A percentile compares a stretch with the other conserved stretches of the same genome.
Conservation (phyloP, 2,888 invertebrate species). For the Drosophila meridionalis region DNA sequence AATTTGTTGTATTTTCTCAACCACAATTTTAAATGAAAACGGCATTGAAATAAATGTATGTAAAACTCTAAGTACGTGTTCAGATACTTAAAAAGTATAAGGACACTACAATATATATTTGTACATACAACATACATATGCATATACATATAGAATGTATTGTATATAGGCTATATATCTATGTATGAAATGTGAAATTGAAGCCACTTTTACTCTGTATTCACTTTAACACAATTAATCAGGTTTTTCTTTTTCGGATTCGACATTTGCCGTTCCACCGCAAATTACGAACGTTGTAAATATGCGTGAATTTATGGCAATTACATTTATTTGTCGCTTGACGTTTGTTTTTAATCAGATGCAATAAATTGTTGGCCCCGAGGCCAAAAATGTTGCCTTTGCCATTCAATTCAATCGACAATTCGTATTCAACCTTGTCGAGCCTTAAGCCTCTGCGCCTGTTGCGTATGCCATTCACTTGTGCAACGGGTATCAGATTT, state of each 20-base stretch:
- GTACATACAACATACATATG: not conserved
- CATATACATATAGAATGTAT: not conserved
- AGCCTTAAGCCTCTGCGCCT: conserved; percentile 8
- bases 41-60: not conserved
- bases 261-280: not conserved
- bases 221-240: not conserved
- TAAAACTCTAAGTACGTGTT: not conserved
- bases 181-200: not conserved
- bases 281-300: conserved; percentile 8
- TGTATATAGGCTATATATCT: too few species aligned
- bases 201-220: not conserved
- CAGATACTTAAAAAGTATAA: not conserved
- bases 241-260: not conserved
- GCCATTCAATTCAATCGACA: conserved; percentile 5
- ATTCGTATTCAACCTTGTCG: not conserved
- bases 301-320: conserved; percentile 6
- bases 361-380: conserved; percentile 10
- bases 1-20: too few species aligned
- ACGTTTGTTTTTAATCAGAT: conserved; percentile 20
- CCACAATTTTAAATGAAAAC: not conserved
- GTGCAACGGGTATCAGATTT: conserved; percentile 11
- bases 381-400: conserved; percentile 9
- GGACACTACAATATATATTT: not conserved
- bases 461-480: conserved; percentile 29
- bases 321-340: conserved; percentile 12